Conservation (phyloP, 2,113 vertebrate species). For the Pandion haliaetus region DNA sequence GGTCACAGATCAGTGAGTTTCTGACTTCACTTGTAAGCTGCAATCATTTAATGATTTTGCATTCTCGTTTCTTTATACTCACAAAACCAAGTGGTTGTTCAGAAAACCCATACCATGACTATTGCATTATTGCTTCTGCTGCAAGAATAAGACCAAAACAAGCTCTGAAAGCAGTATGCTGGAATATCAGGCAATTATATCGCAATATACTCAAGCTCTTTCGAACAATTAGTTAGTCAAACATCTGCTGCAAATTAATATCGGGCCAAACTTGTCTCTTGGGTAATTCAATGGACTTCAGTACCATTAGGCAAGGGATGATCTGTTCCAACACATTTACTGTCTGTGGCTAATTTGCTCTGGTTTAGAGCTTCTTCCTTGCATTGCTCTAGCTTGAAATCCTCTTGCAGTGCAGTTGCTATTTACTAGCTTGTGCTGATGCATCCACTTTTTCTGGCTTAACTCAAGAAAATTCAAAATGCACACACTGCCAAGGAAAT, state of each 20-base stretch:
- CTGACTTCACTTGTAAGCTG: neutral
- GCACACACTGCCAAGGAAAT: constrained; percentile 17
- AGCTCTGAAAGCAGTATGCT: neutral
- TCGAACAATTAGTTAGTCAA: constrained; percentile 9
- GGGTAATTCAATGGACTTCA: neutral
- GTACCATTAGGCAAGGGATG: neutral
- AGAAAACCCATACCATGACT: neutral
- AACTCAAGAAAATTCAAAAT: constrained; percentile 39
- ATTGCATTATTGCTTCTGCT: neutral
- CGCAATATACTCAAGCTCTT: neutral
- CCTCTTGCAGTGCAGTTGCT: neutral
- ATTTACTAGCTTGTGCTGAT: constrained; percentile 22
- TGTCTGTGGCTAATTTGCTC: neutral
- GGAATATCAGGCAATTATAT: neutral
- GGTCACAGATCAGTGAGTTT: neutral
- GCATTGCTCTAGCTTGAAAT: neutral
- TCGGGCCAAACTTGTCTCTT: neutral
- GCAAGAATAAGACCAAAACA: neutral
- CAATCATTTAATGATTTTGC: neutral
- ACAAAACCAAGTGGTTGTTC: neutral
- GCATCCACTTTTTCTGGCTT: constrained; percentile 20
- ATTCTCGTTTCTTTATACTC: neutral
- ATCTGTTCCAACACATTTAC: neutral
- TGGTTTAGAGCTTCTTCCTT: neutral
- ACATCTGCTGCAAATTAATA: constrained; percentile 42